phyloP scores from a whole-genome alignment of 1,140 invertebrate species.

The Musca vetustissima region DNA sequence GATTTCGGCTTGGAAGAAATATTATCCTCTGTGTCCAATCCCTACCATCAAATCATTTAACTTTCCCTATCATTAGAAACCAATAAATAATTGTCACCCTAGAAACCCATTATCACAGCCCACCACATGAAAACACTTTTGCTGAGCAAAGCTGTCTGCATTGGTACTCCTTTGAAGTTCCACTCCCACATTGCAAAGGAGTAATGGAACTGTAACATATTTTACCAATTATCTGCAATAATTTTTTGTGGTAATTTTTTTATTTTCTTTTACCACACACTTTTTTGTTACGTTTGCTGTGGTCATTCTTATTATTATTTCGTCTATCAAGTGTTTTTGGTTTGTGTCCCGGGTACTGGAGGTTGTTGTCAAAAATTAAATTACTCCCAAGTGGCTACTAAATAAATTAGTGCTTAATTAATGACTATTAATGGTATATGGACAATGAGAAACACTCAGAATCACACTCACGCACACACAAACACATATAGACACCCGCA shows the following conservation, averaged over 20 bases:
- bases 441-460: too few relatives aligned
- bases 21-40: too few relatives aligned
- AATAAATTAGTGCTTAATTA: slow-evolving; percentile 32
- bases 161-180: neutral
- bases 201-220: too few relatives aligned
- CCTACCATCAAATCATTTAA: slow-evolving; percentile 13
- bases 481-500: too few relatives aligned
- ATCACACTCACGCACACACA: too few relatives aligned
- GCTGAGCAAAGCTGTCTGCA: neutral
- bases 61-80: neutral
- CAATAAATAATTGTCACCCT: neutral
- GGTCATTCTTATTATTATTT: neutral
- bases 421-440: slow-evolving; percentile 28
- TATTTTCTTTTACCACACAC: neutral
- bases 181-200: too few relatives aligned
- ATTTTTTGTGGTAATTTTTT: neutral
- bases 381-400: slow-evolving; percentile 32
- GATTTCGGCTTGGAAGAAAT: too few relatives aligned
- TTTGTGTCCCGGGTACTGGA: too few relatives aligned
- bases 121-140: slow-evolving; percentile 2
- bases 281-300: neutral
- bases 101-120: neutral
- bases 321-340: neutral
- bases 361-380: slow-evolving; percentile 27
- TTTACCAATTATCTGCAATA: slow-evolving; percentile 6